phyloP scores from a whole-genome alignment of 1,140 invertebrate species.

The Solenopsis fugax region DNA sequence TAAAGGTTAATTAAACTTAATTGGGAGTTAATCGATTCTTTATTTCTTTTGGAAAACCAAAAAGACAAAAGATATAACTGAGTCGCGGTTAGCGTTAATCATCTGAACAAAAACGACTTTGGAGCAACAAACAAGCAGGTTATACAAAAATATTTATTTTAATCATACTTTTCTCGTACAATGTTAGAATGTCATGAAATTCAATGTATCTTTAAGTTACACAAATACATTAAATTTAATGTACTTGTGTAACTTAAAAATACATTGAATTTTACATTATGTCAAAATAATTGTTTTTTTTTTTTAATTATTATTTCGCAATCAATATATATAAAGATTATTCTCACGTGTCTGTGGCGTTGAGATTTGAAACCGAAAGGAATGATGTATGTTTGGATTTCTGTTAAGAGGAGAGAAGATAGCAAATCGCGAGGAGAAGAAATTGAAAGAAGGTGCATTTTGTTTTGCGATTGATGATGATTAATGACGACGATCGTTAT shows the following conservation, averaged over 20 bases:
- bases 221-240: no score
- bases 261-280: not conserved
- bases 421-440: conserved; percentile 7
- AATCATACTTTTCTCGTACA: not conserved
- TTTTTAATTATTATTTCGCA: not conserved
- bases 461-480: conserved; percentile 43
- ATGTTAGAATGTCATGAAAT: no score
- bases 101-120: not conserved
- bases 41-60: not conserved
- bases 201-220: no score
- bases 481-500: conserved; percentile 51
- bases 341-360: conserved; percentile 8
- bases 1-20: not conserved
- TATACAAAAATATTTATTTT: not conserved
- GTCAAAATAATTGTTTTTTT: not conserved
- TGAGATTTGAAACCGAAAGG: conserved; percentile 18
- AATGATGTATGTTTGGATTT: conserved; percentile 37
- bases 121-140: not conserved
- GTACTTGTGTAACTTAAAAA: no score
- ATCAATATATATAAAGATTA: not conserved
- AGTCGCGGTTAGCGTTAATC: not conserved
- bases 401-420: not conserved
- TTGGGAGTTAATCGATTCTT: not conserved
- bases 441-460: conserved; percentile 22
- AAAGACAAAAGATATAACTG: not conserved